A percentile compares a stretch with the other conserved stretches of the same genome.
phyloP scores from a whole-genome alignment of 2,888 invertebrate genomes.

The Parascotia fuliginaria region DNA sequence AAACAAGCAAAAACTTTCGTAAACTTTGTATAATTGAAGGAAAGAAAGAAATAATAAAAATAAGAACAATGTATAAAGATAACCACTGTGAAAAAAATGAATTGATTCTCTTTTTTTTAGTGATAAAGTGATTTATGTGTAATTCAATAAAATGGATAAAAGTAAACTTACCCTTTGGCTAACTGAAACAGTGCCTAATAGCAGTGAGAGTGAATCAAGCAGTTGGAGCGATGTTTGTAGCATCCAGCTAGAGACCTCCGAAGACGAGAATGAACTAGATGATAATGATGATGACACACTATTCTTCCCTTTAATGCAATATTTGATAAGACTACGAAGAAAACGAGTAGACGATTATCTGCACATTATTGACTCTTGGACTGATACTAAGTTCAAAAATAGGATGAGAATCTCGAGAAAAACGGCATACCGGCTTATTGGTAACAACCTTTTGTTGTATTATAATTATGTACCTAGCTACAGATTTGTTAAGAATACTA shows the following conservation, averaged over 20 bases:
- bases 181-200: constrained; percentile 41
- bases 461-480: not conserved
- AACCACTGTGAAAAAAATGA: too few species aligned
- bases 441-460: constrained; percentile 35
- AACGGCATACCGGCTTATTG: constrained; percentile 59
- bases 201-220: constrained; percentile 58
- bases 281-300: constrained; percentile 52
- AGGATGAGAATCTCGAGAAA: constrained; percentile 61
- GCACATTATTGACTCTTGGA: constrained; percentile 68
- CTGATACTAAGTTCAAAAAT: constrained; percentile 65
- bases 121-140: not conserved
- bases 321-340: constrained; percentile 57
- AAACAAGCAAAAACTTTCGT: too few species aligned
- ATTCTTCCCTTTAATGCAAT: constrained; percentile 68
- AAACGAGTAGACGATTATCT: constrained; percentile 67
- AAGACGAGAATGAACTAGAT: constrained; percentile 45
- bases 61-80: too few species aligned
- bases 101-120: not conserved
- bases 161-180: constrained; percentile 51
- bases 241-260: constrained; percentile 47
- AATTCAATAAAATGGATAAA: constrained; percentile 47
- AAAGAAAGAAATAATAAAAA: too few species aligned
- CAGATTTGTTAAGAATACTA: not conserved
- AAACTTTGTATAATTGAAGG: too few species aligned
- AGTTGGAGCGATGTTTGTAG: constrained; percentile 61